Base-by-base conservation (phyloP, 2,888 invertebrate genomes). In the Leptinotarsa juncta region DNA sequence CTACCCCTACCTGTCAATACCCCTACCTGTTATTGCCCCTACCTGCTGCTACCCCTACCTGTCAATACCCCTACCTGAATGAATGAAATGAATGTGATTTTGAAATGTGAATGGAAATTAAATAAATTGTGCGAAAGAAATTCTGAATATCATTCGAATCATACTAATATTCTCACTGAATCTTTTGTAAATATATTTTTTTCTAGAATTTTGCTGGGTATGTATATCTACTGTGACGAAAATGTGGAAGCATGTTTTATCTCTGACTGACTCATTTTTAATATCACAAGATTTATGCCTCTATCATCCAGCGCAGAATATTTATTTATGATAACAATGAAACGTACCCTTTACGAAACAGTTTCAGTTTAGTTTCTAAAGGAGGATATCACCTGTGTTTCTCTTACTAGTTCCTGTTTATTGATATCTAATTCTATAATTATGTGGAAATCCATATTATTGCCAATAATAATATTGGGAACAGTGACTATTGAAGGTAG, bases 311-410 rank as follows among this genome's bases (percentile, higher is more conserved):
- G 18, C 53, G 18, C 18, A 18, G 53, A 12, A 53, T 53, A 53
- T 53, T 53, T 53, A 53, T 53, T 53, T 53, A 53, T 53, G 53
- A 53, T 53, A 53, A 53, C 10, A 53, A 53, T 53, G 53, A 53
- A 18, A 53, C 18, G 53, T 18, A 53, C 53, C 16, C 18, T 53
- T 53, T 18, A 53, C 53, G 53, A 18, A 53, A 53, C 53, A 53
- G 53, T 53, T n/a, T 18, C 53, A 12, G 4, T 53, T 18, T 3
- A 3, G 7, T 18, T 18, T 18, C 7, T 12, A 10, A 53, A 53
- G 18, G 10, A 53, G 18, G 18, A 18, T 53, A 53, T 53, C n/a
- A 53, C 7, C 53, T n/a, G 16, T 18, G 18, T 18, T 14, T 18
- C 18, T n/a, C 53, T 18, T 7, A 53, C 12, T 53, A 53, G 53